Evolutionary conservation across 2,113 vertebrate species (phyloP).

Genomic region (Tetrao urogallus): DNA sequence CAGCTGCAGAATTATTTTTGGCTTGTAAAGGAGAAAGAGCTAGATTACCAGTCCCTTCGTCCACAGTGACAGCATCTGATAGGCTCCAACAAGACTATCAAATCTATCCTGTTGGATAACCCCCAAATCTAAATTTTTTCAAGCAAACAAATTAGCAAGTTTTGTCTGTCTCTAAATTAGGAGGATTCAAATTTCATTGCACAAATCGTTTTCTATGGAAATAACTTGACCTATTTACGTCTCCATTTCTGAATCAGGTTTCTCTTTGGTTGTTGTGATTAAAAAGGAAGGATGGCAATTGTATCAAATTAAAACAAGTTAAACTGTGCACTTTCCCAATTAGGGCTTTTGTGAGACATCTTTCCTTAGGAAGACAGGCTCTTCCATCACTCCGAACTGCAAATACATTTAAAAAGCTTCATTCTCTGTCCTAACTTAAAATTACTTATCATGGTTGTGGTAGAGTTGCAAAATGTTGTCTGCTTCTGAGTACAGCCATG

Average conservation of each 20-base stretch:
- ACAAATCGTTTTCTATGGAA: conserved; percentile 9
- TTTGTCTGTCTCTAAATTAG: conserved; percentile 23
- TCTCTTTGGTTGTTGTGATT: conserved; percentile 45
- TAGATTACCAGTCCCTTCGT: conserved; percentile 33
- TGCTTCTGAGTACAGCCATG: background rate
- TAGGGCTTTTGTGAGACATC: conserved; percentile 29
- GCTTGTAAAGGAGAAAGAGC: conserved; percentile 1
- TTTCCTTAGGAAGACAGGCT: conserved; percentile 49
- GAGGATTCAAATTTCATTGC: conserved; percentile 23
- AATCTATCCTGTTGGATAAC: conserved; percentile 53
- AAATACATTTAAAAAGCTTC: conserved; percentile 37
- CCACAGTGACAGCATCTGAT: conserved; percentile 47
- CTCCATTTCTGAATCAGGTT: conserved; percentile 43
- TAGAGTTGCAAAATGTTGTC: background rate
- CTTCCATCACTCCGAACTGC: conserved; percentile 48
- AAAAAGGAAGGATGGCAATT: conserved; percentile 43
- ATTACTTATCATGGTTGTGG: conserved; percentile 52
- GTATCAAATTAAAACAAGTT: conserved; percentile 60
- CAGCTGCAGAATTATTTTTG: conserved; percentile 60
- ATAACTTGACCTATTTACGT: conserved; percentile 51
- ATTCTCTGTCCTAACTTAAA: conserved; percentile 40
- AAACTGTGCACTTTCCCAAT: conserved; percentile 55
- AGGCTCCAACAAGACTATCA: conserved; percentile 27
- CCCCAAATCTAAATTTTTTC: conserved; percentile 10
- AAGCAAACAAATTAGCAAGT: conserved; percentile 21